Evolutionary conservation across 2,113 vertebrate genomes (phyloP), one percentile per base, ranked within the genome.

Genomic region (Clarias gariepinus): DNA sequence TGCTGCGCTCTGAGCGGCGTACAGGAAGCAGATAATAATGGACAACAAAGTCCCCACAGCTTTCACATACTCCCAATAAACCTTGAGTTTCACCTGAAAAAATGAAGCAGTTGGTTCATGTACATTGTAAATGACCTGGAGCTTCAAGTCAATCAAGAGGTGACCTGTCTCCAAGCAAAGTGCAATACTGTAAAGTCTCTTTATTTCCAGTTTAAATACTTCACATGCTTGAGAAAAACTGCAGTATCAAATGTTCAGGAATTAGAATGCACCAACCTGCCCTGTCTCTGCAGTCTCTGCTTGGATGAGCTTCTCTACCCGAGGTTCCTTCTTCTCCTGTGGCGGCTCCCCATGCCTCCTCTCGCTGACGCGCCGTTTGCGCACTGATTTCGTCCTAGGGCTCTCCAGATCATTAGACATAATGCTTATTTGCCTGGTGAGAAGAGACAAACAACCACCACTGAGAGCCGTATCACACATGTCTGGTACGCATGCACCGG

Each of bases 51-150:
- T 92, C 6, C 96, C 92, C 10, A 98, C 94, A 0, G 98, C 97
- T 91, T 95, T 97, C 86, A 94, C 55, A 0, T 99, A 99, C 78
- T 98, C 96, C 96, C 95, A 94, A 92, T 96, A 98, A 89, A 99
- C 97, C 0, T 92, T 91, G 0, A 94, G 23, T 91, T 99, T 98
- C 47, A 99, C 97, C 98, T 99, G 92, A 86, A 73, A 28, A 47
- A 47, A 77, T 1, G 25, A 25, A 28, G 77, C 71, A 11, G 41
- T 63, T 4, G 13, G 30, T 3, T 78, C 2, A 71, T 10, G 0
- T 2, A 73, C 23, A 83, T n/a, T 82, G 28, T 30, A 18, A n/a
- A 47, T n/a, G 12, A 23, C 11, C 55, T 60, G 18, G 55, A 21
- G 52, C 9, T 6, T 8, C n/a, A 57, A 28, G 2, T 18, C 13